Percentiles rank a stretch among this genome's conserved stretches.
These are phyloP conservation scores for Hemicrepidius hirtus DNA, from an alignment of 2,888 invertebrate genomes.

Conservation along the genomic window DNA sequence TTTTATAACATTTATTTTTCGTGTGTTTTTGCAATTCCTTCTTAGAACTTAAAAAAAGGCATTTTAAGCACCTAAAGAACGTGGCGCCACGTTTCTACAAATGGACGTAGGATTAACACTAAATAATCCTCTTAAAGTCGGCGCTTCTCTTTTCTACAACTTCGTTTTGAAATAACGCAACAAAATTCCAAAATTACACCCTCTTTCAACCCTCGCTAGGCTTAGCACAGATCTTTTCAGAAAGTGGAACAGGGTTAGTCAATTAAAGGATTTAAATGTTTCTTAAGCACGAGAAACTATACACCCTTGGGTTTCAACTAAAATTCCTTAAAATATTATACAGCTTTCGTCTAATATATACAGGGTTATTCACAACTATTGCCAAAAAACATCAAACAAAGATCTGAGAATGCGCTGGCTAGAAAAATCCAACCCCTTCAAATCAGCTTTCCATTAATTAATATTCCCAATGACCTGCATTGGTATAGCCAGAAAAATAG, in stretches of 20 bases:
- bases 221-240: not conserved
- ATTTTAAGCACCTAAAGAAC: not conserved
- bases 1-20: not conserved
- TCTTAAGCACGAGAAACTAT: not conserved
- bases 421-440: too few species aligned
- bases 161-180: conserved; percentile 21
- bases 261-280: not conserved
- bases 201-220: not conserved
- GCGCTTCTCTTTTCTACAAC: not conserved
- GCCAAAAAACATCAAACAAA: too few species aligned
- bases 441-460: too few species aligned
- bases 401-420: too few species aligned
- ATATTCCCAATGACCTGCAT: too few species aligned
- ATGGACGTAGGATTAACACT: conserved; percentile 25
- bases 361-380: too few species aligned
- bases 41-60: not conserved
- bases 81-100: conserved; percentile 35
- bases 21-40: not conserved
- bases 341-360: too few species aligned
- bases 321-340: too few species aligned
- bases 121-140: conserved; percentile 38
- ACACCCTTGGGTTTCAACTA: too few species aligned
- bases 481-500: too few species aligned
- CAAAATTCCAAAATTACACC: conserved; percentile 24
- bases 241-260: conserved; percentile 5